Evolutionary conservation across 1,140 invertebrate species (phyloP), one percentile per base, ranked within the genome.

Genomic region (Agrypnia vestita): DNA sequence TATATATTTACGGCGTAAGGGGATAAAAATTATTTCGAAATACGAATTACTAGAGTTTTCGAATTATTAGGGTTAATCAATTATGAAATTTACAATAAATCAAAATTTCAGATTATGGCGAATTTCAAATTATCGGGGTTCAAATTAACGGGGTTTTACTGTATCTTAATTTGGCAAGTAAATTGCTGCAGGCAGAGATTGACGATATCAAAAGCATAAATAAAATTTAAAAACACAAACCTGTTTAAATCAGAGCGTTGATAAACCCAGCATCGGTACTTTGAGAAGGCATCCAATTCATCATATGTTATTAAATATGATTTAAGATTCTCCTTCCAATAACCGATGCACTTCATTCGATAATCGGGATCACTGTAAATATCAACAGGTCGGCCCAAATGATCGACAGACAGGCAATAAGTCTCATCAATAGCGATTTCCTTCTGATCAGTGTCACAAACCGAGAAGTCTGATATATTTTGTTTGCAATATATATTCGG

Each of bases 181-280:
- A 62, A 6, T 62, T 15, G 19, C 25, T 35, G 1, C 25, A 35
- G 25, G 25, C 1, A 35, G 6, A 35, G 25, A n/a, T n/a, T n/a
- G n/a, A n/a, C n/a, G n/a, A 35, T 35, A 3, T 35, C 1, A 35
- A 35, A 35, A 35, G 6, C 1, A 51, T 3, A 51, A 51, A 51
- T 51, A 15, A 51, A 12, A 51, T 51, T 51, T 51, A 51, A 56
- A 17, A 8, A 56, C 17, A 15, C 53, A 56, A n/a, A 89, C 89
- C 94, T 91, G 85, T 98, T 99, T 81, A 98, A 92, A 91, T 98
- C 97, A 25, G 96, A 94, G 84, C 98, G 91, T 86, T 98, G 97
- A 89, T 99, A 99, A 0, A 98, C 97, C 98, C 98, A 99, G 86
- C 98, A 99, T 84, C 97, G 92, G 87, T 98, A 99, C 87, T 95